phyloP scores from a whole-genome alignment of 2,113 vertebrate species.

The Emydura subglobosa region DNA sequence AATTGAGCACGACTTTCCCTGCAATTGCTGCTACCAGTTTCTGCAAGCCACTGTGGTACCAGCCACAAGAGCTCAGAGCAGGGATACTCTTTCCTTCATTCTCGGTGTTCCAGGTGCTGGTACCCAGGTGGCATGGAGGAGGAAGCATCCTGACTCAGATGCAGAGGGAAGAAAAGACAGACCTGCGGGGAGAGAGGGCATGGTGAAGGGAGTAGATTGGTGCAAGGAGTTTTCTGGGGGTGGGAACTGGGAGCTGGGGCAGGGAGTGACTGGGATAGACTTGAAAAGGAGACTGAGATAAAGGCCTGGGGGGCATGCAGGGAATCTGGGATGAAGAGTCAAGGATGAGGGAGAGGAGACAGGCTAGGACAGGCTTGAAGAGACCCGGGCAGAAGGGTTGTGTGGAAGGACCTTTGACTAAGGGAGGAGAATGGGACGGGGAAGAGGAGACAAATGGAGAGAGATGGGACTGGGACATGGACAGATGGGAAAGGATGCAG shows the following conservation, averaged over 20 bases:
- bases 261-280: neutral
- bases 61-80: neutral
- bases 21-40: neutral
- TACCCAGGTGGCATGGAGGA: neutral
- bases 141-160: neutral
- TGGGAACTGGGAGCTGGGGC: neutral
- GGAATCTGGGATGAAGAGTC: neutral
- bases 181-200: neutral
- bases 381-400: neutral
- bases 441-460: neutral
- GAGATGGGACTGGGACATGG: neutral
- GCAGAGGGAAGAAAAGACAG: neutral
- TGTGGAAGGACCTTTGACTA: neutral
- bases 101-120: neutral
- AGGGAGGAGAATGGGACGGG: neutral
- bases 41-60: neutral
- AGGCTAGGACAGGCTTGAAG: neutral
- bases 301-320: neutral
- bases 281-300: neutral
- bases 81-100: neutral
- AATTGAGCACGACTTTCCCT: neutral
- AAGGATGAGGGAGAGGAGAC: neutral
- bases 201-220: neutral
- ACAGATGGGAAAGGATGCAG: too few species aligned
- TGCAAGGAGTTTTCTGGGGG: neutral